Base-by-base conservation (phyloP, 2,113 vertebrate genomes). In the Leucoraja erinaceus region DNA sequence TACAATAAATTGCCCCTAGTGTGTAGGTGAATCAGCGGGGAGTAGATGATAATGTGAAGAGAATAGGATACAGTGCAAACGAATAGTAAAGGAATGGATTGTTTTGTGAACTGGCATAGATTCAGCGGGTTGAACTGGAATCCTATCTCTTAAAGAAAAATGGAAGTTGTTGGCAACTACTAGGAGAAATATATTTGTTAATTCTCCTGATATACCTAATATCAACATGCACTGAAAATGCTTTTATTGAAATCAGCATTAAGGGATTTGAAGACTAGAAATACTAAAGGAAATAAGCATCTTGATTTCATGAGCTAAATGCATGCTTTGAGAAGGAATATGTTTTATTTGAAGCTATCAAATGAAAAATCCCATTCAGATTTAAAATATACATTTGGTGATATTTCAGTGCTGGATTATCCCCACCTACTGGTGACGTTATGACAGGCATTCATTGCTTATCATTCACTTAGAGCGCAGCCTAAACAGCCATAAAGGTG, bases 381-480 rank as follows among this genome's bases (percentile, higher is more conserved):
- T 28, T 72, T 72, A 7, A 72, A 25, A 11, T 25, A 2, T 2
- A 12, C 47, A 72, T 91, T 28, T 33, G 28, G 8, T 25, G 66
- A 72, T 72, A 72, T 72, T 47, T 9, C 33, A 54, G 5, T 28
- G 68, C 68, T 72, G 38, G 33, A 74, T 72, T 91, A 91, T 38
- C 90, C 47, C 68, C 90, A 91, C 63, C 90, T 91, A 54, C 90
- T 91, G 90, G 90, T 74, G 33, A 54, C 8, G 59, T 47, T 12
- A 38, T 54, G 25, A 54, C 68, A 74, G 66, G 4, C 86, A 47
- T 47, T 90, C 16, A 70, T 38, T 38, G 31, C 22, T 72, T 38
- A 91, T 91, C 4, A 47, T 38, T 20, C 4, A 70, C 54, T 90
- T 90, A 33, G 20, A 9, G n/a, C 68, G 86, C 12, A 70, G 4